Percentiles rank a stretch among this genome's conserved stretches.
Conservation (phyloP, 2,113 vertebrate genomes). For the Cygnus buccinator region DNA sequence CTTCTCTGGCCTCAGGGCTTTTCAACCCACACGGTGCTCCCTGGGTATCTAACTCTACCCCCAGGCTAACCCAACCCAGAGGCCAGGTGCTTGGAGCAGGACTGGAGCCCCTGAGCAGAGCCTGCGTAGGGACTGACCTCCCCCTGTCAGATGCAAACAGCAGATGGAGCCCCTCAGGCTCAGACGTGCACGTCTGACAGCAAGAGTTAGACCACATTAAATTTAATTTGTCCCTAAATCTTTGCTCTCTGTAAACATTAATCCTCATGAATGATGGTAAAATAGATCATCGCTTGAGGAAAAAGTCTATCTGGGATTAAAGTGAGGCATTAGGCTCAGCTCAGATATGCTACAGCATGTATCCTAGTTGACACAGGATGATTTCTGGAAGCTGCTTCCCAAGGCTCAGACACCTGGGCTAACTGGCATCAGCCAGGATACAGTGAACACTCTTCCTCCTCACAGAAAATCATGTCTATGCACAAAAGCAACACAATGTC, state of each 20-base stretch:
- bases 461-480: not conserved
- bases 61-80: not conserved
- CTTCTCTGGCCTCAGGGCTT: not conserved
- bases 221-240: constrained; percentile 33
- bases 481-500: not conserved
- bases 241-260: constrained; percentile 10
- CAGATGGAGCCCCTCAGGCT: not conserved
- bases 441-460: not conserved
- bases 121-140: not conserved
- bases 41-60: not conserved
- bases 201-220: not conserved
- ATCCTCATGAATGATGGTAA: constrained; percentile 25
- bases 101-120: not conserved
- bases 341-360: not conserved
- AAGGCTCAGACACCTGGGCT: not conserved
- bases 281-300: not conserved
- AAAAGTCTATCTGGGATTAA: not conserved
- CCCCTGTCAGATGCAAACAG: not conserved
- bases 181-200: not conserved
- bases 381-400: constrained; percentile 2
- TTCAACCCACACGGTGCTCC: not conserved
- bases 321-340: not conserved
- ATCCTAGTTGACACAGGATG: not conserved
- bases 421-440: not conserved
- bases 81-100: not conserved